phyloP scores from a whole-genome alignment of 2,797 vertebrate genomes.

The Parauchenoglanis punctatus region DNA sequence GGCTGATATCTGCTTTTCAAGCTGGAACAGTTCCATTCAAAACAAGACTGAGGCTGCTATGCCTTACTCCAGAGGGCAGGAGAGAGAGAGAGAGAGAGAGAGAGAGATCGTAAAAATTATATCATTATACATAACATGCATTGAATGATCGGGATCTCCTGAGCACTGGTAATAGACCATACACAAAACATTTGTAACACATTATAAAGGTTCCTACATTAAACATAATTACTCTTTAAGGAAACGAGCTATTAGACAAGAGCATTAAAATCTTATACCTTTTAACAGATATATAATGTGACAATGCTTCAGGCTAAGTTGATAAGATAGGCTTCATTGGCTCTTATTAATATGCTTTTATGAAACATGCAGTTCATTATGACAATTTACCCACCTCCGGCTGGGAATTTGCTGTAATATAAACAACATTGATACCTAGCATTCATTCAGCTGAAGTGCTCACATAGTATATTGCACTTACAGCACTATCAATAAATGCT shows the following conservation, averaged over 20 bases:
- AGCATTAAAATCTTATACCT: neutral
- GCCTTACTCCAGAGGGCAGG: neutral
- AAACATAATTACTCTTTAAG: neutral
- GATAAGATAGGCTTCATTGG: neutral
- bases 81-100: too few relatives aligned
- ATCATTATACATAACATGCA: neutral
- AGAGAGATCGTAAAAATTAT: neutral
- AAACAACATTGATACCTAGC: neutral
- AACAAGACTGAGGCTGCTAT: neutral
- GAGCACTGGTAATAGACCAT: neutral
- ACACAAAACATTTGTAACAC: neutral
- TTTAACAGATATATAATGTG: neutral
- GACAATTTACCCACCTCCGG: neutral
- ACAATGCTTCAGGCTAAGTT: neutral
- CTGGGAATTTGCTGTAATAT: neutral
- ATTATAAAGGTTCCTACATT: neutral
- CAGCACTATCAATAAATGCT: neutral
- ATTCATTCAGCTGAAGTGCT: too few relatives aligned
- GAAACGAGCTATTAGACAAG: neutral
- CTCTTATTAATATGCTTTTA: neutral
- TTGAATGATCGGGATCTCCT: neutral
- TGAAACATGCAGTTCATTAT: neutral
- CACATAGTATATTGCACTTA: too few relatives aligned
- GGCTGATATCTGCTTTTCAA: neutral
- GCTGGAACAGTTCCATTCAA: neutral